Evolutionary conservation across 53 echinoderm and acorn worm species (phyloP), one percentile per base, ranked within the genome.

Genomic region (Holothuria scabra): DNA sequence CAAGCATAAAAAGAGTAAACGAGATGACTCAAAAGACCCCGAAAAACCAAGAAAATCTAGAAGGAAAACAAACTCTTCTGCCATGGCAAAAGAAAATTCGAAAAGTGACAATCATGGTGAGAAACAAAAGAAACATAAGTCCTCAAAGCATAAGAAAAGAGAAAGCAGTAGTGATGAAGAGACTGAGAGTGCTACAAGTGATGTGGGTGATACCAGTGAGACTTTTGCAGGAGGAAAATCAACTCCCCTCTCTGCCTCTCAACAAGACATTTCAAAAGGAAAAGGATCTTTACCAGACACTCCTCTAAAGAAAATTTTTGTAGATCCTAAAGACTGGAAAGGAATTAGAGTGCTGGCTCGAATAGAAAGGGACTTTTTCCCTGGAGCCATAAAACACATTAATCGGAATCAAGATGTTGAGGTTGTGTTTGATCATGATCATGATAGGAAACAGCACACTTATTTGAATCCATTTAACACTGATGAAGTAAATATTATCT

Each of bases 291-390:
- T 84, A 66, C 93, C 93, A 12, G 91, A 91, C 13, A 93, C 93
- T 19, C 93, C 93, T 21, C 84, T 86, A 19, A 96, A 96, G 80
- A 96, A 90, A 68, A 49, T 83, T 19, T 86, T 88, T 63, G 60
- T 96, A 24, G 93, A 96, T 82, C 25, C 89, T 22, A 90, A 86
- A 71, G 91, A 93, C n/a, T 89, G 87, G 81, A 90, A 86, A 70
- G 92, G 89, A 41, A 87, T 76, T n/a, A 65, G 91, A 21, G 96
- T 96, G 31, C 84, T 96, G 41, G 96, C 96, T 10, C 85, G 74
- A 35, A 14, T 6, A 32, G 79, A 71, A 60, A 87, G 86, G 28
- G 85, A 87, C 18, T 96, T 92, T 61, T 88, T 87, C 21, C 92
- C 92, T 6, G 96, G 88, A 21, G 60, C 84, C 4, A 96, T 96